Evolutionary conservation across 2,888 invertebrate species (phyloP), one percentile per base, ranked within the genome.

Genomic region (Pristionchus fissidentatus): DNA sequence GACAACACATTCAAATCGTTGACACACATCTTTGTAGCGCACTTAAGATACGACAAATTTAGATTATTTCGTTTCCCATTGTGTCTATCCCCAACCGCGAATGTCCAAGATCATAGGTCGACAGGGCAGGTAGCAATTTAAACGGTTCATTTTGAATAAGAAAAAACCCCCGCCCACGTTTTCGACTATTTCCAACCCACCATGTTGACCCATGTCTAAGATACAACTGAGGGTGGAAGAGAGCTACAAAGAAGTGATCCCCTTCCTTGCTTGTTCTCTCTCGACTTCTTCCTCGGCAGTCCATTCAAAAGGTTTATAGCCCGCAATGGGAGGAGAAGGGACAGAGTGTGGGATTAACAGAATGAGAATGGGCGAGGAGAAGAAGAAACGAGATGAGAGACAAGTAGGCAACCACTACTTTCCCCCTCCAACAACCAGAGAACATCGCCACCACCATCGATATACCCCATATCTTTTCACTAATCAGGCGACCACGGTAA

Each of bases 241-340:
- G 60, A 10, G 60, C 32, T 60, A 60, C 60, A 60, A 60, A 60
- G 32, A 0, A 32, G 13, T 32, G 29, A n/a, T n/a, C n/a, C n/a
- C n/a, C n/a, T n/a, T n/a, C n/a, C n/a, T n/a, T n/a, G n/a, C n/a
- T n/a, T n/a, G n/a, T n/a, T n/a, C n/a, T n/a, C n/a, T 66, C 66
- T 60, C 60, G 22, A 29, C 32, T 29, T 32, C 13, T 60, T 10
- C 10, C 29, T 22, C 19, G 66, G n/a, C 7, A 41, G 38, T 66
- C 66, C 66, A 66, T 66, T 66, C 66, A 66, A 66, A n/a, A 66
- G 66, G 66, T 66, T 66, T 66, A 66, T 38, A 66, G 66, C 66
- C 38, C 66, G 38, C 35, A 22, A 22, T 38, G 22, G 66, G 26
- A 66, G 66, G 38, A 66, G 66, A 35, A 22, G 38, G 38, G 66